Percentiles rank a stretch among this genome's conserved stretches.
Evolutionary conservation across 2,888 invertebrate genomes (phyloP).

Genomic region (Andricus curvator): DNA sequence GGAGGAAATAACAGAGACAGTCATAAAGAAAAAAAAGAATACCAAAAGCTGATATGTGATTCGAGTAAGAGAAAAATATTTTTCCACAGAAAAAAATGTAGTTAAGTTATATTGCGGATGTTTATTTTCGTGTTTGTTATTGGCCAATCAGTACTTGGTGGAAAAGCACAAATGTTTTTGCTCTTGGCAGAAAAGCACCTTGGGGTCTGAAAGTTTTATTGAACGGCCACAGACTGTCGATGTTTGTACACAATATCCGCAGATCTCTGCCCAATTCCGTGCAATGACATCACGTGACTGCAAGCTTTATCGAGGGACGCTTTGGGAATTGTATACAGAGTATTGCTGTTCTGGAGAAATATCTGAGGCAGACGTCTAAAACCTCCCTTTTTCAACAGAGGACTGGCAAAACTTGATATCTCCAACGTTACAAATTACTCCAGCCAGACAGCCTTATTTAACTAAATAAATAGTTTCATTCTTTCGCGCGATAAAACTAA

Average conservation of each 20-base stretch:
- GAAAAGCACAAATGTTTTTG: not conserved
- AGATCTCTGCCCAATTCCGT: not conserved
- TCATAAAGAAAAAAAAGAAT: too few species aligned
- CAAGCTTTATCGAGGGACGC: slow-evolving; percentile 1
- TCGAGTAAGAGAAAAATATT: not conserved
- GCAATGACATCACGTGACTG: slow-evolving; percentile 13
- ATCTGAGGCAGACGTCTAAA: not conserved
- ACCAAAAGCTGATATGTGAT: too few species aligned
- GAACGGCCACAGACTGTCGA: not conserved
- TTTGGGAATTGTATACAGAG: not conserved
- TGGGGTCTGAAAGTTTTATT: not conserved
- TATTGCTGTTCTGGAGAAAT: not conserved
- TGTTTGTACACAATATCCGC: slow-evolving; percentile 8
- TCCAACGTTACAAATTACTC: not conserved
- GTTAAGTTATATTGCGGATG: not conserved
- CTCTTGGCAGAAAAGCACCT: not conserved
- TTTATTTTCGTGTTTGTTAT: not conserved
- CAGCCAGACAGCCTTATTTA: not conserved
- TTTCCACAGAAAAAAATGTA: not conserved
- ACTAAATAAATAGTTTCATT: not conserved
- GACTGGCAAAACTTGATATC: not conserved
- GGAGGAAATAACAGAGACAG: too few species aligned
- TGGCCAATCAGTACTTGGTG: not conserved
- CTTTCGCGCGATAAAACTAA: not conserved
- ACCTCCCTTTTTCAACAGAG: not conserved